phyloP scores from a whole-genome alignment of 2,888 invertebrate species.

The Atrina japonica region DNA sequence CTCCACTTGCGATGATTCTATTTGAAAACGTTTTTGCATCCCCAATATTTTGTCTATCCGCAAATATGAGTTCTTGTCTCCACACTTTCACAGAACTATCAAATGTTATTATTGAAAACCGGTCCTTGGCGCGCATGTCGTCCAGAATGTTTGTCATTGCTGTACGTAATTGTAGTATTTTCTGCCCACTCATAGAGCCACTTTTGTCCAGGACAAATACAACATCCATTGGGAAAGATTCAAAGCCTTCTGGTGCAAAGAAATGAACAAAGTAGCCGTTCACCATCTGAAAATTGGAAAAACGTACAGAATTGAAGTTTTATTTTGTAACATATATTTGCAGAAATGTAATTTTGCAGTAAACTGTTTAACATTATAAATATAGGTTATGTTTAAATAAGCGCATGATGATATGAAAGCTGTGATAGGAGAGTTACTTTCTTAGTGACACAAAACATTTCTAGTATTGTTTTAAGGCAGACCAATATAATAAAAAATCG shows the following conservation, averaged over 20 bases:
- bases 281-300: constrained; percentile 68
- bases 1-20: constrained; percentile 15
- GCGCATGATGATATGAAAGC: no score
- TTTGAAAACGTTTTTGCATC: constrained; percentile 12
- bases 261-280: constrained; percentile 89
- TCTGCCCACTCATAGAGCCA: constrained; percentile 88
- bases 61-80: constrained; percentile 10
- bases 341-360: background rate
- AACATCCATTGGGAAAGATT: constrained; percentile 83
- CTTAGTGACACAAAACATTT: no score
- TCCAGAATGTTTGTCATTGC: constrained; percentile 52
- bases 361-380: no score
- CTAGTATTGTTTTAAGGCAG: no score
- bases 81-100: constrained; percentile 2
- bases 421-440: no score
- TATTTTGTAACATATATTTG: background rate
- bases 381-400: no score
- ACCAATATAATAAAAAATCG: no score
- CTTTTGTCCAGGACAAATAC: constrained; percentile 89
- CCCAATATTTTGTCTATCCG: constrained; percentile 8
- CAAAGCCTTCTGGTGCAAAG: constrained; percentile 85
- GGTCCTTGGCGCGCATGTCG: constrained; percentile 50
- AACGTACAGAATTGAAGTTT: background rate
- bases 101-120: constrained; percentile 59
- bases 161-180: constrained; percentile 84